phyloP scores from a whole-genome alignment of 2,888 invertebrate species.

The Nineta flava region DNA sequence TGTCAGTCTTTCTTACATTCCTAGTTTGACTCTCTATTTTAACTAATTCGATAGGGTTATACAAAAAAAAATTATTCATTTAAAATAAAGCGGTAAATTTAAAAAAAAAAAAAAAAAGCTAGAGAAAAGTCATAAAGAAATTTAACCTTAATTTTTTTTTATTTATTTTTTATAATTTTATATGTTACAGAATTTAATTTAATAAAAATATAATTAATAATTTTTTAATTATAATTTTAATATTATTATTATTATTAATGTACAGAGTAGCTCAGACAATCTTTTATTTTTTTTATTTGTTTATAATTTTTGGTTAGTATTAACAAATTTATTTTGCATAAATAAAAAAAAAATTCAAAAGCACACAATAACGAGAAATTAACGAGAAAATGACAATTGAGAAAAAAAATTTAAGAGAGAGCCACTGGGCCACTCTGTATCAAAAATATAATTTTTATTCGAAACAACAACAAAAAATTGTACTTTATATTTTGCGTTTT shows the following conservation, averaged over 20 bases:
- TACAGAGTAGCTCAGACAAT: neutral
- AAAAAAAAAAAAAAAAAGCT: no score
- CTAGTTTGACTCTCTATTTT: no score
- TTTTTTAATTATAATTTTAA: conserved; percentile 16
- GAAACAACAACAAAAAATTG: conserved; percentile 4
- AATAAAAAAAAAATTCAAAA: neutral
- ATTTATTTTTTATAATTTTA: neutral
- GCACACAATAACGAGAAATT: neutral
- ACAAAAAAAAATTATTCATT: no score
- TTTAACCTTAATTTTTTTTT: neutral
- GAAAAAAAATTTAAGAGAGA: neutral
- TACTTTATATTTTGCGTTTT: conserved; percentile 32
- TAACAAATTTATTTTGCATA: no score
- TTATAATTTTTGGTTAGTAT: neutral
- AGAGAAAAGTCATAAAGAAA: no score
- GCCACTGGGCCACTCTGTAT: conserved; percentile 1
- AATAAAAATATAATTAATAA: conserved; percentile 5
- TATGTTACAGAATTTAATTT: neutral
- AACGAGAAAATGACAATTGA: neutral
- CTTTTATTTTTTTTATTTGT: neutral
- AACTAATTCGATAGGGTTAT: no score
- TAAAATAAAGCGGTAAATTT: no score
- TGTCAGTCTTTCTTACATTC: no score
- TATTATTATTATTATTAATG: neutral
- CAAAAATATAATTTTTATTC: neutral